Evolutionary conservation across 2,888 invertebrate genomes (phyloP).

Genomic region (Tenodera sinensis): DNA sequence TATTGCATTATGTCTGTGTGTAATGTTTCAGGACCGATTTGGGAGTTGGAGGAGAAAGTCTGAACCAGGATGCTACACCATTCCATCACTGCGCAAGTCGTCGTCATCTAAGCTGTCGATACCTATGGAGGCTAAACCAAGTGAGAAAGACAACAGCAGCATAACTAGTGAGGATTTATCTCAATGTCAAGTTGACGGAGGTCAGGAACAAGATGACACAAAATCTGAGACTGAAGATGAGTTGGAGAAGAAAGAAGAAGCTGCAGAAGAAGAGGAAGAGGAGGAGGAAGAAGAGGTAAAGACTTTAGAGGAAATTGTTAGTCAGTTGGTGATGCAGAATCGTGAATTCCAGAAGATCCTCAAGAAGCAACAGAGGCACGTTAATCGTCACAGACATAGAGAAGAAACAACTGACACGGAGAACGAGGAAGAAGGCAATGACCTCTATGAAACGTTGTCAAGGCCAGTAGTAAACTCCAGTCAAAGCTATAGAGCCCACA

Average conservation of each 20-base stretch:
- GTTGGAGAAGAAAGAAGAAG: neutral
- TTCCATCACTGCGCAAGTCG: neutral
- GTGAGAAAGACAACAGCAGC: neutral
- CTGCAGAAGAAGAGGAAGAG: conserved; percentile 45
- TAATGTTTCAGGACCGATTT: conserved; percentile 46
- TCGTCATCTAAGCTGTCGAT: neutral
- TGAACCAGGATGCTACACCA: conserved; percentile 56
- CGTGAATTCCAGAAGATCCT: conserved; percentile 75
- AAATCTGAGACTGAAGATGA: neutral
- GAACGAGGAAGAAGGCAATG: conserved; percentile 34
- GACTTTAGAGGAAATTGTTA: conserved; percentile 72
- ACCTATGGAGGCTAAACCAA: neutral
- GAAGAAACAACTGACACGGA: conserved; percentile 39
- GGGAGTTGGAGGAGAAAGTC: conserved; percentile 69
- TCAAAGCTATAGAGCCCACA: conserved; percentile 28
- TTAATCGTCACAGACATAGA: conserved; percentile 48
- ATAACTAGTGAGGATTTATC: neutral
- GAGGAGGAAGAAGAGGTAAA: conserved; percentile 45
- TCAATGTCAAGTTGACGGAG: neutral
- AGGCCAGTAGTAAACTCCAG: neutral
- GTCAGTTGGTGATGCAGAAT: conserved; percentile 77
- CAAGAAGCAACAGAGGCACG: conserved; percentile 65
- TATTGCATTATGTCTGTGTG: no score
- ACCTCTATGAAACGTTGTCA: conserved; percentile 26
- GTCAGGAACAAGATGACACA: neutral